Conservation (phyloP, 1,140 invertebrate species). For the Planococcus citri region DNA sequence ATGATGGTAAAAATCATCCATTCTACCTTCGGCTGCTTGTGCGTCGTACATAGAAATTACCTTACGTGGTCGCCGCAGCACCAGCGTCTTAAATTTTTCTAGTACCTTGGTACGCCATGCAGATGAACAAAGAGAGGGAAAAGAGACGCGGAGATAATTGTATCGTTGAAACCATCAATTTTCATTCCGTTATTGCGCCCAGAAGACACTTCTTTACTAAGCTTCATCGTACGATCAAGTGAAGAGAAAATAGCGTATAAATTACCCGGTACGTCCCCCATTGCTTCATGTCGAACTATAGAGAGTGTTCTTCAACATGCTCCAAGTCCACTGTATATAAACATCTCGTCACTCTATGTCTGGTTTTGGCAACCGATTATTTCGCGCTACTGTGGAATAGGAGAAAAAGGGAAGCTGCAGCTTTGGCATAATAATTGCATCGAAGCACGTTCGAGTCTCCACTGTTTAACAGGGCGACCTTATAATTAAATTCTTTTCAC, state of each 20-base stretch:
- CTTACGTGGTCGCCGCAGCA: no score
- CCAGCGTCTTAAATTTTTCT: neutral
- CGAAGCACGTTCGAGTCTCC: neutral
- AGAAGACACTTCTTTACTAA: conserved; percentile 17
- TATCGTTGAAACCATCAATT: conserved; percentile 20
- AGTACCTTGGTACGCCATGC: no score
- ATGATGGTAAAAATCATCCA: neutral
- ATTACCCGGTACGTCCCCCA: neutral
- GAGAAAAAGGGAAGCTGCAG: neutral
- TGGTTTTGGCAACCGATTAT: conserved; percentile 6
- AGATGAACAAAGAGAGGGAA: no score
- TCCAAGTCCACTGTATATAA: no score
- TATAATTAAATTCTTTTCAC: conserved; percentile 2
- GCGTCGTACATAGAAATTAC: conserved; percentile 8
- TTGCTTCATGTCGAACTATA: no score
- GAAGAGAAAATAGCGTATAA: conserved; percentile 8
- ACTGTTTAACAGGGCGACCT: neutral
- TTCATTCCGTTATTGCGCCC: conserved; percentile 18
- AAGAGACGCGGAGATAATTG: conserved; percentile 16
- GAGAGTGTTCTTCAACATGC: no score
- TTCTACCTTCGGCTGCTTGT: neutral
- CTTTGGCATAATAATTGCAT: neutral
- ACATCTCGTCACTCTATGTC: neutral
- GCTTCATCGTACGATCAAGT: no score
- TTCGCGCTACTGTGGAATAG: neutral